phyloP scores from a whole-genome alignment of 2,888 invertebrate species.

The Nycteola revayana region DNA sequence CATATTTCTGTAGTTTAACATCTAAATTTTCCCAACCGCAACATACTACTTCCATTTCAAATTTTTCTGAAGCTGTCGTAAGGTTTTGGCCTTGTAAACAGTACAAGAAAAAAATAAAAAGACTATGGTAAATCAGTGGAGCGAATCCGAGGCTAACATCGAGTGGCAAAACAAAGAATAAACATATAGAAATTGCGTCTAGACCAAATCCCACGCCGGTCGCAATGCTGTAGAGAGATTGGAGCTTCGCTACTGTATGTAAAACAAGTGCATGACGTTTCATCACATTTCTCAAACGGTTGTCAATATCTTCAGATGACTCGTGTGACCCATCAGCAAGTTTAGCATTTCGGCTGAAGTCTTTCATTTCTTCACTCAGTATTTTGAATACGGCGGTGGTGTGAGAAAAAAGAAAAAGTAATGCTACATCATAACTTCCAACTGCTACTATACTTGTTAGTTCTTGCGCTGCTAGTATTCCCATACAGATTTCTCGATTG shows the following conservation, averaged over 20 bases:
- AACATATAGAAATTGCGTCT: constrained; percentile 35
- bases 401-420: constrained; percentile 42
- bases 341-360: constrained; percentile 17
- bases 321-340: constrained; percentile 14
- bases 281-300: constrained; percentile 28
- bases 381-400: constrained; percentile 38
- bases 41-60: constrained; percentile 41
- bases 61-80: constrained; percentile 40
- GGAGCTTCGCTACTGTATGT: constrained; percentile 33
- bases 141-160: constrained; percentile 34
- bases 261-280: constrained; percentile 33
- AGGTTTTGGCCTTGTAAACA: constrained; percentile 45
- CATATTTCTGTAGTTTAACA: constrained; percentile 28
- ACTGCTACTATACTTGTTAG: constrained; percentile 29
- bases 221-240: constrained; percentile 31
- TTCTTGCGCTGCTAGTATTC: constrained; percentile 34
- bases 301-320: constrained; percentile 13
- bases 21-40: constrained; percentile 47
- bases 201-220: constrained; percentile 37
- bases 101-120: constrained; percentile 43
- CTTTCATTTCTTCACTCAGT: constrained; percentile 33
- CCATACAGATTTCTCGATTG: constrained; percentile 36
- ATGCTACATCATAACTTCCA: constrained; percentile 32
- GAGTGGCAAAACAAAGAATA: constrained; percentile 41
- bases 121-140: constrained; percentile 32